Evolutionary conservation across 1,140 invertebrate species (phyloP), one percentile per base, ranked within the genome.

Genomic region (Drosophila sechellia): DNA sequence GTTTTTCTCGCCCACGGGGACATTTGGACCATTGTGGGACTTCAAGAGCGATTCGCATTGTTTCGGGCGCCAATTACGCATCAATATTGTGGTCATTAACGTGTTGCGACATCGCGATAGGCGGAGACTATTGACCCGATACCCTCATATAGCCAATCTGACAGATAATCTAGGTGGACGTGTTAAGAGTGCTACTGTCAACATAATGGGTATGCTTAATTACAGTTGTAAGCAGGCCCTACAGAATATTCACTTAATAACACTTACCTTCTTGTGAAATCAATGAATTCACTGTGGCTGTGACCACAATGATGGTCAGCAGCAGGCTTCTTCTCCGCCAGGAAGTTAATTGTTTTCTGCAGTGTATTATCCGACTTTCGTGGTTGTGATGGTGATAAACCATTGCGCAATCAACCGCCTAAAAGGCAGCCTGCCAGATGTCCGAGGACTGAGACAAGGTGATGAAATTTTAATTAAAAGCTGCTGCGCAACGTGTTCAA

Each of bases 321-420:
- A 72, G 50, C 8, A 57, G 8, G 46, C 52, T 61, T 5, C 54
- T 68, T 12, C 42, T 43, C n/a, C 49, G 52, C 40, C 45, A 50
- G 39, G 37, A 15, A 34, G 49, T 37, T 40, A 55, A 65, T 31
- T 34, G 43, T 65, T 76, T 76, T 45, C 54, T 40, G 59, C 58
- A 52, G 39, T 43, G 65, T 55, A 66, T 42, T 53, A 17, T 37
- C 45, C 56, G 61, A 50, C 31, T 45, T 35, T 68, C 64, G 50
- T 61, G 43, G 34, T 42, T 53, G 42, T 45, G 54, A 54, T 60
- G 45, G 27, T 58, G 66, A 77, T 79, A 61, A 45, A 79, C 79
- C 83, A 87, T 87, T 77, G 79, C 77, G 56, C 15, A 73, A 59
- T 79, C 48, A 69, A 87, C 81, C 74, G 81, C 81, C 75, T 75